Conservation (phyloP, 2,113 vertebrate genomes). For the Ornithorhynchus anatinus region DNA sequence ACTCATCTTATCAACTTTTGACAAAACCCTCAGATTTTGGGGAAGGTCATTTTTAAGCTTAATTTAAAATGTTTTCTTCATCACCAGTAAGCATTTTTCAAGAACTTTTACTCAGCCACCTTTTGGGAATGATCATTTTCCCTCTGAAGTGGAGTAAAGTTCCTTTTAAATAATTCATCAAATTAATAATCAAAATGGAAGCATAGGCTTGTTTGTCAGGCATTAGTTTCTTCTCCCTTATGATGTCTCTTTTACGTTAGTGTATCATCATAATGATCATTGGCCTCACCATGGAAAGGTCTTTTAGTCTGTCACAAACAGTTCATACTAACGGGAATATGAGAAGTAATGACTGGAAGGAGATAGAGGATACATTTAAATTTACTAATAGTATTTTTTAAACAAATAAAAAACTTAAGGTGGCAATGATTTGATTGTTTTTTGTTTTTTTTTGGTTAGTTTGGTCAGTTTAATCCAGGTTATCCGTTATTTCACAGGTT, state of each 20-base stretch:
- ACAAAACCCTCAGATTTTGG: background rate
- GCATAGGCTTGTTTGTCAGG: background rate
- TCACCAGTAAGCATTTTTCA: background rate
- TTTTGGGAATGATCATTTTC: background rate
- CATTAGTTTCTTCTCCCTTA: background rate
- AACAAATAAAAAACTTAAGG: constrained; percentile 6
- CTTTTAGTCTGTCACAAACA: background rate
- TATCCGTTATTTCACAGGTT: constrained; percentile 19
- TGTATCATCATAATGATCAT: background rate
- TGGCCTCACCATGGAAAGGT: background rate
- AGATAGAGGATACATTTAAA: background rate
- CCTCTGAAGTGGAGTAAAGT: background rate
- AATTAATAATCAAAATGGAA: background rate
- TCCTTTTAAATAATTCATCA: background rate
- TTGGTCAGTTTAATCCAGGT: background rate
- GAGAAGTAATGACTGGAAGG: background rate
- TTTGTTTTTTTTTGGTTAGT: background rate
- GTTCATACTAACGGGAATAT: background rate
- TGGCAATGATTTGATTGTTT: background rate
- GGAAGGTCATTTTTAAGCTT: background rate
- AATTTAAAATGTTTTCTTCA: background rate
- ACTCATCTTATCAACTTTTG: background rate
- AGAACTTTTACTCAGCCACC: background rate
- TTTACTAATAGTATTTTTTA: background rate
- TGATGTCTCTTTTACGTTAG: background rate